Evolutionary conservation across 1,140 invertebrate species (phyloP).

Genomic region (Apis dorsata): DNA sequence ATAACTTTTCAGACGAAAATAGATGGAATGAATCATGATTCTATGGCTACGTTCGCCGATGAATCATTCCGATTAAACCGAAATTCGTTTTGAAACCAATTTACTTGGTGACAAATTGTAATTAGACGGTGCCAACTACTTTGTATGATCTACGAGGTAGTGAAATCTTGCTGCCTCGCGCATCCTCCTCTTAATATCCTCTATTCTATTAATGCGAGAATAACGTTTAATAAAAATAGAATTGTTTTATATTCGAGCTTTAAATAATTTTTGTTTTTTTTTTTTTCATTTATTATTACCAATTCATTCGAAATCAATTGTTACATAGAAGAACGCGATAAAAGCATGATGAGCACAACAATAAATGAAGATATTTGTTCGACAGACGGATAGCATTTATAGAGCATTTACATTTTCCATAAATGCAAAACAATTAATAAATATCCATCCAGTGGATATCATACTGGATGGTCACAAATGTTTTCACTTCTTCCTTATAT

Average conservation of each 20-base stretch:
- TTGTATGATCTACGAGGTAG: conserved; percentile 8
- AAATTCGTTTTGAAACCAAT: not conserved
- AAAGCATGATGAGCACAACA: too few relatives aligned
- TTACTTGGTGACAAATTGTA: conserved; percentile 35
- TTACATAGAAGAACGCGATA: too few relatives aligned
- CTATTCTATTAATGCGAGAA: not conserved
- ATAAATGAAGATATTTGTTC: too few relatives aligned
- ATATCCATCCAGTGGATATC: too few relatives aligned
- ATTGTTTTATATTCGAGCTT: not conserved
- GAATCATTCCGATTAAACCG: not conserved
- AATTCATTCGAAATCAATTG: too few relatives aligned
- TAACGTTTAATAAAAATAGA: not conserved
- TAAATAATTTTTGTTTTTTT: too few relatives aligned
- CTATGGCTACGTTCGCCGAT: not conserved
- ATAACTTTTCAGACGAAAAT: not conserved
- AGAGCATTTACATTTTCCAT: not conserved
- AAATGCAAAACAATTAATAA: not conserved
- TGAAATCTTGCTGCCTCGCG: not conserved
- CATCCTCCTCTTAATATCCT: not conserved
- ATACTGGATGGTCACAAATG: too few relatives aligned
- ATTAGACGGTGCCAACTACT: conserved; percentile 1
- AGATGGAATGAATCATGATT: not conserved
- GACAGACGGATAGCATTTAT: not conserved
- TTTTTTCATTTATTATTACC: too few relatives aligned
- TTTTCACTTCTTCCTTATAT: not conserved